Evolutionary conservation across 2,888 invertebrate species (phyloP).

Genomic region (Dicranocentrus wangi): DNA sequence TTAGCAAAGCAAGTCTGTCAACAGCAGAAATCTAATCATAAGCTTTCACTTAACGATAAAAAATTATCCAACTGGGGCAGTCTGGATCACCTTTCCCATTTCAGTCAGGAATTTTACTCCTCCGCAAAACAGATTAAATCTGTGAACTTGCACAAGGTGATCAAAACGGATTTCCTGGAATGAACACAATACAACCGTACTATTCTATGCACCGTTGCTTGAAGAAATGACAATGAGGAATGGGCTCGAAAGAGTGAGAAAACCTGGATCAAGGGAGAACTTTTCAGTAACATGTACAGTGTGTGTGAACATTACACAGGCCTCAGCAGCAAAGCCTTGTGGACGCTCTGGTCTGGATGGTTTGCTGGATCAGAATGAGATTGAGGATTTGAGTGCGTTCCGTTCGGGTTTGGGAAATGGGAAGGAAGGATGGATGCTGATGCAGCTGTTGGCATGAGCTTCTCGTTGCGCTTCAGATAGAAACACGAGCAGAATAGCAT

Average conservation of each 20-base stretch:
- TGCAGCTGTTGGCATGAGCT: slow-evolving; percentile 57
- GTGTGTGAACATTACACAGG: not conserved
- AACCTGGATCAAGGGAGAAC: slow-evolving; percentile 22
- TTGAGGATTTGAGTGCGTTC: slow-evolving; percentile 53
- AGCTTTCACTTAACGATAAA: slow-evolving; percentile 38
- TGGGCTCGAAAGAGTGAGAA: not conserved
- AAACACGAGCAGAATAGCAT: slow-evolving; percentile 4
- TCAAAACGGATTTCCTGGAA: slow-evolving; percentile 8
- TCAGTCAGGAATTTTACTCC: not conserved
- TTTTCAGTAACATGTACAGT: not conserved
- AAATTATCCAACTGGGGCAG: slow-evolving; percentile 34
- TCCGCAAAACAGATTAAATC: slow-evolving; percentile 19
- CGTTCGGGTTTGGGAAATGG: slow-evolving; percentile 17
- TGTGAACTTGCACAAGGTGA: slow-evolving; percentile 1
- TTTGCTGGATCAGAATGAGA: slow-evolving; percentile 58
- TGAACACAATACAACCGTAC: not conserved
- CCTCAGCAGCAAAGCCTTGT: slow-evolving; percentile 3
- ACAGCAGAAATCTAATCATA: not conserved
- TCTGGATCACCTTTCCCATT: slow-evolving; percentile 22
- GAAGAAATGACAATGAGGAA: slow-evolving; percentile 31
- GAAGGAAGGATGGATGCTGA: slow-evolving; percentile 44
- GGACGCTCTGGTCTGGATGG: slow-evolving; percentile 44
- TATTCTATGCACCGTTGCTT: not conserved
- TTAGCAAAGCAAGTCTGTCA: too few relatives aligned
- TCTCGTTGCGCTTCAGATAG: slow-evolving; percentile 1